Evolutionary conservation across 2,113 vertebrate genomes (phyloP), one percentile per base, ranked within the genome.

Genomic region (Nansenia antarctica): DNA sequence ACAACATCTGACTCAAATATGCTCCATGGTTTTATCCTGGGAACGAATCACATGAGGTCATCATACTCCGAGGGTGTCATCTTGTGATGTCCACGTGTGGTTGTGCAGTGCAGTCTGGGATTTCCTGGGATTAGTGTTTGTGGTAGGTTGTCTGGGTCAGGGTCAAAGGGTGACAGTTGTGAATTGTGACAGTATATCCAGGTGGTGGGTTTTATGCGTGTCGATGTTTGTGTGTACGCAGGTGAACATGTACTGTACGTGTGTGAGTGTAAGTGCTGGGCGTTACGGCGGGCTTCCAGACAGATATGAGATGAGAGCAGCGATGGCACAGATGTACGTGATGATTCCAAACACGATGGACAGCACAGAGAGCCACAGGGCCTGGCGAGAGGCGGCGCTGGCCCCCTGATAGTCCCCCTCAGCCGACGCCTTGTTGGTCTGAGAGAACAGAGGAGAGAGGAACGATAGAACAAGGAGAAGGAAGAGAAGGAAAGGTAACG

Each of bases 401-500:
- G 95, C 94, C 20, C 90, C 90, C 65, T 92, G 93, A 78, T 94
- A 87, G 75, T 95, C 94, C 20, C 94, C 95, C 82, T 94, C 84
- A 67, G 93, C 94, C 14, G 93, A 93, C 0, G 95, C 94, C 87
- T 94, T 94, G 91, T 93, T 96, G 72, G 94, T 95, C 95, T 96
- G 91, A 39, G 72, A 65, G 66, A 72, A 69, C 2, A 42, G 54
- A 67, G n/a, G 59, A 70, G 52, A 71, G 49, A 55, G 20, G 14
- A 45, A 37, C 35, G 29, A 55, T 47, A 32, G 32, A 55, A 22
- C 9, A 55, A 24, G 14, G 9, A 14, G 12, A 7, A 18, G 2
- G 11, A 31, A 2, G 24, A 37, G 31, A 15, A 2, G 37, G 32
- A 27, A n/a, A 14, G 29, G n/a, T 8, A 6, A 15, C 27, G 32